Base-by-base conservation (phyloP, 1,140 invertebrate genomes). In the Agrilus planipennis region DNA sequence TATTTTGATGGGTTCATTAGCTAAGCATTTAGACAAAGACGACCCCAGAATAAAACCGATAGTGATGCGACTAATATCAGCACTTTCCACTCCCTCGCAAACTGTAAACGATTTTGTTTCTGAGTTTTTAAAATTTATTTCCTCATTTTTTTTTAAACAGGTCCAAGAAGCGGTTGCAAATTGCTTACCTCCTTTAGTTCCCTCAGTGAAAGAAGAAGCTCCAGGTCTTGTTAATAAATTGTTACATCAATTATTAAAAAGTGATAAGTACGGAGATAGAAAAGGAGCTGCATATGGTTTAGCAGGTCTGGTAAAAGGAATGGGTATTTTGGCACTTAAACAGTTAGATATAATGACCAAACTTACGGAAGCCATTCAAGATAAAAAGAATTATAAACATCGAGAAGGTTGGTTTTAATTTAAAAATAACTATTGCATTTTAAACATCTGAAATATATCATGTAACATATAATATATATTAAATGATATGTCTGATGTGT, bases 161-260 rank as follows among this genome's bases (percentile, higher is more conserved):
- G 92, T 99, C 1, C 94, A 99, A 75, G 90, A 97, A 69, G 89
- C 94, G 1, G 93, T 99, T 0, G 89, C 92, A 19, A 92, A 94
- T 60, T 99, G 94, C 60, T 64, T 99, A 25, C 90, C 92, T 2
- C 83, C 89, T 53, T 67, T 99, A 20, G 89, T 98, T 27, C 85
- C 87, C 6, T 85, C 87, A 0, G 81, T 99, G 3, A 88, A 87
- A 61, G 80, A 88, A 25, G 88, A 96, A 54, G 87, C 89, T 4
- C 82, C 87, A 0, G 73, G 75, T 22, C 79, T 96, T 45, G 79
- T 98, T 9, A 80, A 89, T 51, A 89, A 86, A 60, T 67, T 99
- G 6, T 71, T 98, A 58, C 75, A 83, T 42, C 80, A 90, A 23
- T 67, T 99, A 11, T 71, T 96, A 1, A 89, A 92, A 47, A 90